Conservation (phyloP, 2,797 vertebrate genomes). For the Muscicapa comitata region DNA sequence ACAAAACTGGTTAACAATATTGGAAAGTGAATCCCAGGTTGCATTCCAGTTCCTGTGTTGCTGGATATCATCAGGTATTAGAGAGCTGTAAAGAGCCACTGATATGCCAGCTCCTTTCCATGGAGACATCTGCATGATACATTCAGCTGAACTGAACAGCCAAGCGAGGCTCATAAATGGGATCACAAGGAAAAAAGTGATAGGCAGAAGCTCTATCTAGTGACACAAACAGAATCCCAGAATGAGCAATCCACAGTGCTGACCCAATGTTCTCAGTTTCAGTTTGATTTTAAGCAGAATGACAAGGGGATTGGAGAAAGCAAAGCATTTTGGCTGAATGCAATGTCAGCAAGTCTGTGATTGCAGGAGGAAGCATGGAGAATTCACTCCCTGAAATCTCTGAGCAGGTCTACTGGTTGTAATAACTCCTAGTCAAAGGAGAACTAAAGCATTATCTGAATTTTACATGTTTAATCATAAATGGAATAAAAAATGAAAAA, state of each 20-base stretch:
- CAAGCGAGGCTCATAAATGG: neutral
- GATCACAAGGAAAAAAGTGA: neutral
- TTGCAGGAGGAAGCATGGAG: neutral
- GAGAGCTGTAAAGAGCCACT: neutral
- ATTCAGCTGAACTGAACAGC: neutral
- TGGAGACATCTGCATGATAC: neutral
- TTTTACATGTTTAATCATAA: neutral
- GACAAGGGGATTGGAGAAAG: neutral
- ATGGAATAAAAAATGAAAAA: neutral
- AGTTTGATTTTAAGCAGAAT: neutral
- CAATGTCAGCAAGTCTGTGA: neutral
- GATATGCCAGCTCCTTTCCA: neutral
- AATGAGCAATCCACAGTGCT: neutral
- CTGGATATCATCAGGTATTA: neutral
- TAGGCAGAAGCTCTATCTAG: neutral
- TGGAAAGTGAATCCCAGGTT: neutral
- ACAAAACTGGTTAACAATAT: neutral
- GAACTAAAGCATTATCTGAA: neutral
- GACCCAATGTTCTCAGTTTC: neutral
- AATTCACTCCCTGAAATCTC: neutral
- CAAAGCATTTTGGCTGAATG: neutral
- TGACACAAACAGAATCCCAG: neutral
- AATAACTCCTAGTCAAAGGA: neutral
- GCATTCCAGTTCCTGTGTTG: neutral
- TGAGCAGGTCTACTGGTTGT: neutral